phyloP scores from a whole-genome alignment of 1,140 invertebrate species.

The Drosophila pruinosa region DNA sequence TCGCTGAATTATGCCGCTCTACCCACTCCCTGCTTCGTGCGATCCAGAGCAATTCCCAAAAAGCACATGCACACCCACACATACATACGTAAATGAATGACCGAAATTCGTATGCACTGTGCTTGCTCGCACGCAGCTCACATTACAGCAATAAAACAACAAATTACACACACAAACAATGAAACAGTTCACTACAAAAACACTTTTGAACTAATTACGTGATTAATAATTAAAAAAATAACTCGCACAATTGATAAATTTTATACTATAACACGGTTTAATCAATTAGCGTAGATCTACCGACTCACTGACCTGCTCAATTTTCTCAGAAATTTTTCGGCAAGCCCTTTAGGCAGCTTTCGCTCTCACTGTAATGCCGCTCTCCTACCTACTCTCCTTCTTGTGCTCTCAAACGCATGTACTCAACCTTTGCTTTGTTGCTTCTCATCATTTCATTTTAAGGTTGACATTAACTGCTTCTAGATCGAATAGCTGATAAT shows the following conservation, averaged over 20 bases:
- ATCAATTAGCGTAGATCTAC: conserved; percentile 4
- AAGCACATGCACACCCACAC: neutral
- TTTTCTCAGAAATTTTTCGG: too few relatives aligned
- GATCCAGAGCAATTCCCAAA: neutral
- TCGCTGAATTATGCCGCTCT: too few relatives aligned
- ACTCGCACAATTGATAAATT: neutral
- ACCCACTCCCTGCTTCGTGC: neutral
- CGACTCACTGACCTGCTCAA: neutral
- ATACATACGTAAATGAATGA: neutral
- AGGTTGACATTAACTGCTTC: neutral
- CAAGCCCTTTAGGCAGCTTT: neutral
- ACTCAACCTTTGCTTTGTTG: neutral
- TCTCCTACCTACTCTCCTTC: neutral
- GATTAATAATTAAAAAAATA: conserved; percentile 4
- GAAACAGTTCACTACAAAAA: neutral
- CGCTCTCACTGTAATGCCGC: neutral
- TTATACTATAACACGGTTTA: neutral
- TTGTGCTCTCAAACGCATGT: neutral
- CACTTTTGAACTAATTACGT: neutral
- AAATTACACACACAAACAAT: conserved; percentile 1
- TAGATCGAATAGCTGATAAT: neutral
- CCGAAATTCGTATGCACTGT: neutral
- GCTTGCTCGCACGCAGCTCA: neutral
- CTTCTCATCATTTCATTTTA: neutral
- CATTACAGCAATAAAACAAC: neutral